These are phyloP conservation scores for Nymphalis io DNA, from an alignment of 1,140 invertebrate species.

Conservation along the genomic window DNA sequence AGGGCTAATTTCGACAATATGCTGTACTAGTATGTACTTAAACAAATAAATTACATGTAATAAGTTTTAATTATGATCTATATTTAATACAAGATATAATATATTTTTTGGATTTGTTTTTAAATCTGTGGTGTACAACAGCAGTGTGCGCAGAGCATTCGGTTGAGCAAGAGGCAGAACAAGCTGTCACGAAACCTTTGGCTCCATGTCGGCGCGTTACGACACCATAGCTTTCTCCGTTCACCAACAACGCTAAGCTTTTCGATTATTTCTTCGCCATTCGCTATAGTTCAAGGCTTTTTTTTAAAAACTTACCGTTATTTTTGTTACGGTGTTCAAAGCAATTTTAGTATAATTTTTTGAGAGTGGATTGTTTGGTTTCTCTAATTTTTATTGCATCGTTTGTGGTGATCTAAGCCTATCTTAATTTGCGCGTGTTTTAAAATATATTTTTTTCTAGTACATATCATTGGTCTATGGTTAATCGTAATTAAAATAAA, in stretches of 20 bases:
- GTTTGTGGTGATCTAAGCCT: no score
- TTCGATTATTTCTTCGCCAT: slow-evolving; percentile 37
- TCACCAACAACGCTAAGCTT: slow-evolving; percentile 45
- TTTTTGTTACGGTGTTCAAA: slow-evolving; percentile 14
- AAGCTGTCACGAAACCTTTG: slow-evolving; percentile 69
- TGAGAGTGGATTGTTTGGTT: neutral
- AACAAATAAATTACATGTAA: no score
- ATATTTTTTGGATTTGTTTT: neutral
- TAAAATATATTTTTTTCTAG: no score
- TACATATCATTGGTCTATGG: no score
- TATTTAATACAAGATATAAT: slow-evolving; percentile 1
- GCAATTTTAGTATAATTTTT: neutral
- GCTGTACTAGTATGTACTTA: no score
- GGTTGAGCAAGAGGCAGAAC: slow-evolving; percentile 61
- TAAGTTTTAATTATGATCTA: neutral
- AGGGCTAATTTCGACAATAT: no score
- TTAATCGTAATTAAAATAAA: no score
- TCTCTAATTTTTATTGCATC: neutral
- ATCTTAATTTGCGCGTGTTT: no score
- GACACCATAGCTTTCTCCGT: slow-evolving; percentile 69
- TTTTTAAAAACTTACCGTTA: slow-evolving; percentile 22
- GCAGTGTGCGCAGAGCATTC: slow-evolving; percentile 41
- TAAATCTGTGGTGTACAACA: slow-evolving; percentile 13
- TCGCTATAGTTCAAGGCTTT: slow-evolving; percentile 28
- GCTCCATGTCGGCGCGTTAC: slow-evolving; percentile 58